These are phyloP conservation scores for Chondrilla cf. caribensis DNA, from an alignment of 37 sponge, comb jelly and placozoan genomes.

Conservation along the genomic window DNA sequence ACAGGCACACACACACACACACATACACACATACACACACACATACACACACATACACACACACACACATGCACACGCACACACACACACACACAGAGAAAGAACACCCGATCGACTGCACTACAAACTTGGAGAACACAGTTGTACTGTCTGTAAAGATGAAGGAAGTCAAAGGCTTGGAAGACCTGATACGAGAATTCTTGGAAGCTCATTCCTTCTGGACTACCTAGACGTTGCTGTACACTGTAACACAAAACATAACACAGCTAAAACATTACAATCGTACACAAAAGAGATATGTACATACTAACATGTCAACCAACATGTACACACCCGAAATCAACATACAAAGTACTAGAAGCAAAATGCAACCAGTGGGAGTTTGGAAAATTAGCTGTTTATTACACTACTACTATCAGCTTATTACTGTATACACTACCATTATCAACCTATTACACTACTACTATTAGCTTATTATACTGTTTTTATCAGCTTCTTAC, in stretches of 20 bases:
- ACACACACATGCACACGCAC: not conserved
- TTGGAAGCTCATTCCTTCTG: conserved; percentile 66
- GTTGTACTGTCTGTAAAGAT: conserved; percentile 47
- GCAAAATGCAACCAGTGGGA: too few species aligned
- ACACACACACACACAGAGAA: not conserved
- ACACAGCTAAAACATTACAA: not conserved
- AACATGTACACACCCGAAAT: too few species aligned
- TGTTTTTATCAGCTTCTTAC: too few species aligned
- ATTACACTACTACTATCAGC: too few species aligned
- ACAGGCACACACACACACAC: conserved; percentile 2
- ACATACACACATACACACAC: not conserved
- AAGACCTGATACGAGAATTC: conserved; percentile 81
- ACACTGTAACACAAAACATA: conserved; percentile 43
- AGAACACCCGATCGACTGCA: not conserved
- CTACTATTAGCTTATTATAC: too few species aligned
- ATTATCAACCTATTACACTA: too few species aligned
- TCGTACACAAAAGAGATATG: too few species aligned
- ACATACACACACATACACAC: not conserved
- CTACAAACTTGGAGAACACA: conserved; percentile 60
- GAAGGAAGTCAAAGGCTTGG: conserved; percentile 81
- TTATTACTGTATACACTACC: too few species aligned
- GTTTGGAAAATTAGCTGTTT: too few species aligned
- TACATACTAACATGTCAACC: too few species aligned
- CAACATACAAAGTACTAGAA: too few species aligned
- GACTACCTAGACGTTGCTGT: conserved; percentile 21